phyloP scores from a whole-genome alignment of 2,113 vertebrate genomes.

The Cyprinodon variegatus region DNA sequence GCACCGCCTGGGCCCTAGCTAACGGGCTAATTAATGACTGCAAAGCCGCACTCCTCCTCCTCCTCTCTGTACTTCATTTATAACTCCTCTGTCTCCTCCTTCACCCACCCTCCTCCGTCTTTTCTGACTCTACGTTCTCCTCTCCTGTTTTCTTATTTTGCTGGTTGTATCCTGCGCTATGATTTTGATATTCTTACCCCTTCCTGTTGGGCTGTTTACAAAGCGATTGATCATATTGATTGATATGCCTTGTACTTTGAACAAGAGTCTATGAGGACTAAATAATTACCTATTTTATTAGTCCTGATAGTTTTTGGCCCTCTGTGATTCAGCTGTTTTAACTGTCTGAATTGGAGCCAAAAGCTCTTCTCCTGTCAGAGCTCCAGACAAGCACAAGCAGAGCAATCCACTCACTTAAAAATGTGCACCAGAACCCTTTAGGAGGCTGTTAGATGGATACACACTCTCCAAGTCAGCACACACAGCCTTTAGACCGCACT shows the following conservation, averaged over 20 bases:
- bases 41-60: constrained; percentile 71
- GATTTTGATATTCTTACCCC: not conserved
- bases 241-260: not conserved
- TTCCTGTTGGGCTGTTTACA: constrained; percentile 11
- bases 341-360: constrained; percentile 2
- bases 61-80: constrained; percentile 68
- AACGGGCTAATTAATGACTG: constrained; percentile 90
- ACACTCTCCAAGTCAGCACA: constrained; percentile 54
- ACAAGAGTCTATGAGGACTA: not conserved
- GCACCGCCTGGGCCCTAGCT: constrained; percentile 83
- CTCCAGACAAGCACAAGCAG: constrained; percentile 39
- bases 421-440: constrained; percentile 55
- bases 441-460: constrained; percentile 41
- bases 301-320: constrained; percentile 2
- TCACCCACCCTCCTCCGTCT: constrained; percentile 12
- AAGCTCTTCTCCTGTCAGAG: constrained; percentile 16
- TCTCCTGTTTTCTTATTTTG: constrained; percentile 30
- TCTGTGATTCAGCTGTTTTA: constrained; percentile 6
- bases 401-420: constrained; percentile 35
- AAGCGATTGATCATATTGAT: constrained; percentile 9
- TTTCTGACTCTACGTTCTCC: constrained; percentile 21
- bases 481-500: constrained; percentile 49
- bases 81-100: constrained; percentile 62
- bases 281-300: constrained; percentile 4
- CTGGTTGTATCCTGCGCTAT: not conserved